These are phyloP conservation scores for Ceratotherium simum DNA, from an alignment of 2,113 vertebrate species.

Conservation along the genomic window DNA sequence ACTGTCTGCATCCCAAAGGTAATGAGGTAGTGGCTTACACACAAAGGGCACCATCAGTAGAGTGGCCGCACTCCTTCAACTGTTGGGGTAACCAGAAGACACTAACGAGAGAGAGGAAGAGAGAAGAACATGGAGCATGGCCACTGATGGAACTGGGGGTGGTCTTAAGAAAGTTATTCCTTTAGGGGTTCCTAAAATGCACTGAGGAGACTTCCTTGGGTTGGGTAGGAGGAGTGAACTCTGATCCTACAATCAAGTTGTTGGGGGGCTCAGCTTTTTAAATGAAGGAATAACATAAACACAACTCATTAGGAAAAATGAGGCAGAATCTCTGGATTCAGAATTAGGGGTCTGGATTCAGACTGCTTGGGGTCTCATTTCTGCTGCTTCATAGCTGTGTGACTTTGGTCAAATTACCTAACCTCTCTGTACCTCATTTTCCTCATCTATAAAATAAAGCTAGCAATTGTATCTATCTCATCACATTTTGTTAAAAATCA, in stretches of 20 bases:
- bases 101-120: background rate
- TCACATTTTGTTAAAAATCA: background rate
- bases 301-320: background rate
- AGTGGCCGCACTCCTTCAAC: too few relatives aligned
- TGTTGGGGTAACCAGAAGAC: too few relatives aligned
- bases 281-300: background rate
- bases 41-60: background rate
- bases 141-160: fast-evolving
- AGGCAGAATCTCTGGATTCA: background rate
- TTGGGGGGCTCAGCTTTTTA: background rate
- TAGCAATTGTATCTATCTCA: background rate
- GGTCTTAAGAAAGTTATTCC: too few relatives aligned
- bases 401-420: background rate
- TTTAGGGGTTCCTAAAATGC: background rate
- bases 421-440: background rate
- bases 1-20: background rate
- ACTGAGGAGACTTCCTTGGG: background rate
- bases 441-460: background rate
- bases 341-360: background rate
- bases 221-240: background rate
- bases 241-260: background rate
- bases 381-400: background rate
- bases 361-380: background rate
- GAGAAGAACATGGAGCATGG: fast-evolving
- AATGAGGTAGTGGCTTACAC: background rate